phyloP scores from a whole-genome alignment of 1,140 invertebrate species.

The Magallana ariakensis region DNA sequence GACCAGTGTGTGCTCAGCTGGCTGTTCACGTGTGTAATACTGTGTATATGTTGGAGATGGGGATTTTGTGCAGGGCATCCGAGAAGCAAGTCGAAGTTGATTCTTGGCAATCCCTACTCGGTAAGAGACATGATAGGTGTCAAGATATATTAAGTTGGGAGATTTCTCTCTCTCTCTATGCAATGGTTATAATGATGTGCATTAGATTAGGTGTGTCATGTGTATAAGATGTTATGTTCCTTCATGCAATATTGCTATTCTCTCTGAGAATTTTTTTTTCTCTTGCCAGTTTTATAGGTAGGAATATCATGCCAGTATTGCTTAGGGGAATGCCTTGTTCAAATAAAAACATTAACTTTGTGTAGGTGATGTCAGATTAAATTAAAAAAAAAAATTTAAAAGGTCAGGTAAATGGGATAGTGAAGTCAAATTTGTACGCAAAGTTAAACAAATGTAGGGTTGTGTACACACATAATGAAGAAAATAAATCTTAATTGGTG shows the following conservation, averaged over 20 bases:
- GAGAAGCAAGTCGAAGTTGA: conserved; percentile 30
- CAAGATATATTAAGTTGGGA: background rate
- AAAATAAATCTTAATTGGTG: too few relatives aligned
- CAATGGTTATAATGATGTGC: conserved; percentile 8
- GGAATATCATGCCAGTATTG: background rate
- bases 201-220: background rate
- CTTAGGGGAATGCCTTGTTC: background rate
- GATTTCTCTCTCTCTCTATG: background rate
- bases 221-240: too few relatives aligned
- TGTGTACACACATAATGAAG: too few relatives aligned
- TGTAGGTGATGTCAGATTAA: background rate
- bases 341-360: background rate
- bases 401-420: too few relatives aligned
- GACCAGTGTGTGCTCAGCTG: background rate
- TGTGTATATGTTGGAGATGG: conserved; percentile 29
- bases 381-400: too few relatives aligned
- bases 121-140: conserved; percentile 31
- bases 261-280: too few relatives aligned
- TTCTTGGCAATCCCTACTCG: conserved; percentile 20
- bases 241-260: too few relatives aligned
- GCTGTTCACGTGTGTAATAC: background rate
- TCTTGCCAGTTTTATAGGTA: background rate
- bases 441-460: too few relatives aligned
- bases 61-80: background rate
- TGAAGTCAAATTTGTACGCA: too few relatives aligned